phyloP scores from a whole-genome alignment of 2,797 vertebrate species.

The Dendrocincla fuliginosa region DNA sequence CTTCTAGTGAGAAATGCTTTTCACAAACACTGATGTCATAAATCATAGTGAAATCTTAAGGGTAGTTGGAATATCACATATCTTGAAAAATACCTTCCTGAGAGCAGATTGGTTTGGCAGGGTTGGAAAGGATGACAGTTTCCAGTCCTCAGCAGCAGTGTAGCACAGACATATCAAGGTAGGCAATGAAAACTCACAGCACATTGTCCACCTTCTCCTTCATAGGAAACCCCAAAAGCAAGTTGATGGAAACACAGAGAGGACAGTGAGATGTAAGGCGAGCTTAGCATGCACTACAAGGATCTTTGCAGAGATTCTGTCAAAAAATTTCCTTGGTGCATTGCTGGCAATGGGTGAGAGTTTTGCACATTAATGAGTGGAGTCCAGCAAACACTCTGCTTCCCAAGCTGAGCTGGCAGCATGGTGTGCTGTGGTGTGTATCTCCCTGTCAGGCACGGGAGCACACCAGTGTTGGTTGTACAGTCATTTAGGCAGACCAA shows the following conservation, averaged over 20 bases:
- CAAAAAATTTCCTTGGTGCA: not conserved
- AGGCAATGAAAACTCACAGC: not conserved
- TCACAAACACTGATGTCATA: not conserved
- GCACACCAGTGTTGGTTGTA: not conserved
- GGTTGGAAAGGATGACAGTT: not conserved
- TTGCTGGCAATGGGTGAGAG: not conserved
- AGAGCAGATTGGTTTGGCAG: not conserved
- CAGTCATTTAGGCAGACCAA: not conserved
- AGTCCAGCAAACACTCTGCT: not conserved
- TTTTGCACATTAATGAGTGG: not conserved
- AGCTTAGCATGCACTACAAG: not conserved
- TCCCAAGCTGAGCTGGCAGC: not conserved
- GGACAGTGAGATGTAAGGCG: not conserved
- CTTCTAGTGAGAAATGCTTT: not conserved
- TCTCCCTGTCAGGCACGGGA: not conserved
- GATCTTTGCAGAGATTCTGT: not conserved
- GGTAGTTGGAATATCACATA: not conserved
- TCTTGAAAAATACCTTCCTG: not conserved
- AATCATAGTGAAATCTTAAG: not conserved
- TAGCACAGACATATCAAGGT: accelerated
- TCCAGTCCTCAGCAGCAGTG: not conserved
- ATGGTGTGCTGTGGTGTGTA: accelerated
- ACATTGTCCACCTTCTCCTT: not conserved
- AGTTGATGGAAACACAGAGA: not conserved
- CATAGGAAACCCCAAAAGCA: not conserved